These are phyloP conservation scores for Crenichthys baileyi DNA, from an alignment of 2,797 vertebrate genomes.

Conservation along the genomic window DNA sequence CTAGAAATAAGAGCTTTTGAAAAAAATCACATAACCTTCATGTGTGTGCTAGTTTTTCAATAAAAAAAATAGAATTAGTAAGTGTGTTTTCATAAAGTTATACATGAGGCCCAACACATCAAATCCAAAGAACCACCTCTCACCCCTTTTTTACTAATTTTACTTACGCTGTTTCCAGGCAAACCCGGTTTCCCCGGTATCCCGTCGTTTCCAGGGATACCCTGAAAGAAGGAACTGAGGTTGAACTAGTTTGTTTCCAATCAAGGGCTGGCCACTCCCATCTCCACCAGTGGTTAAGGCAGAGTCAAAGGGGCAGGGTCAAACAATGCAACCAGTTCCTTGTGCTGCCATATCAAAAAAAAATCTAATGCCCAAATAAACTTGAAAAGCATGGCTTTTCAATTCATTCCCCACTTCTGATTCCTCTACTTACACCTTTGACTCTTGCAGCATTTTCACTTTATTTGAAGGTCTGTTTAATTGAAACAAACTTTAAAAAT, in stretches of 20 bases:
- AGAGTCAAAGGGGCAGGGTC: constrained; percentile 60
- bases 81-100: not conserved
- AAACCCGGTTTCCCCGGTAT: constrained; percentile 90
- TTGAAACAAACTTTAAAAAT: constrained; percentile 11
- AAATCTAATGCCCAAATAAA: constrained; percentile 6
- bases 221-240: constrained; percentile 90
- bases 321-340: constrained; percentile 30
- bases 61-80: not conserved
- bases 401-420: constrained; percentile 33
- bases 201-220: constrained; percentile 93
- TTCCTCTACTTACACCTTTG: constrained; percentile 53
- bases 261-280: constrained; percentile 71
- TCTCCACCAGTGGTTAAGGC: constrained; percentile 66
- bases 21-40: not conserved
- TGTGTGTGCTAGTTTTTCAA: too few relatives aligned
- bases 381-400: constrained; percentile 40
- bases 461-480: constrained; percentile 76
- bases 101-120: constrained; percentile 16
- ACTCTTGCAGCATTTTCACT: constrained; percentile 60
- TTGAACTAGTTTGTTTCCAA: constrained; percentile 79
- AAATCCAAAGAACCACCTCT: constrained; percentile 43
- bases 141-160: constrained; percentile 70
- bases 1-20: not conserved
- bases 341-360: constrained; percentile 47
- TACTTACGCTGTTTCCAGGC: constrained; percentile 88